Evolutionary conservation across 37 sponge, comb jelly and placozoan genomes (phyloP), one percentile per base, ranked within the genome.

Genomic region (Ephydatia muelleri): DNA sequence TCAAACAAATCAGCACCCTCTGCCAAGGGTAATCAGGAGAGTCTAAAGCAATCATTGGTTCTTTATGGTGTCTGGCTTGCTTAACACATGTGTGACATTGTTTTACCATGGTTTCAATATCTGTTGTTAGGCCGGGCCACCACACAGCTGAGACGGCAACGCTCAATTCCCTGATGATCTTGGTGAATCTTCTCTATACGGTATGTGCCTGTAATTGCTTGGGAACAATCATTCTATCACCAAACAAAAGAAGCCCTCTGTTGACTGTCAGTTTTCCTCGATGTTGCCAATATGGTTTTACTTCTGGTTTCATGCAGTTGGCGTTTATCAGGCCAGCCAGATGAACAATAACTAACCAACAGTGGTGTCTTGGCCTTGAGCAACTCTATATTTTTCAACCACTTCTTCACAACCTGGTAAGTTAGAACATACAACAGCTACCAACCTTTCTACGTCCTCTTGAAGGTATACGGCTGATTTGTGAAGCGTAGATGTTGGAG

Each of bases 101-200:
- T 81, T 68, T 68, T 6, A 81, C 38, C 39, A 38, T 32, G n/a
- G 65, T 35, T n/a, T 81, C 67, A 25, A 81, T 68, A 33, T 81
- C 67, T 81, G 9, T 32, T 31, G 82, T 36, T 34, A 81, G 36
- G 28, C 65, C 72, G n/a, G 80, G 82, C 82, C 82, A 83, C 83
- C 83, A 83, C 13, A 81, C 70, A 68, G 82, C 68, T 33, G 35
- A 33, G 37, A 67, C 68, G 47, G 69, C 70, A 79, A 31, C 27
- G 30, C 82, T 67, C 37, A 36, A 81, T 81, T n/a, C 69, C 82
- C 68, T 67, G 82, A 33, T 81, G 82, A 68, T 71, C 82, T 26
- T 67, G 39, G 36, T 81, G 82, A 33, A 81, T 81, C 82, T 81
- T 81, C 35, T 68, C 38, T 33, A 81, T 33, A 81, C 13, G 12